These are phyloP conservation scores for Tipula vernalis DNA, from an alignment of 2,888 invertebrate species.

Conservation along the genomic window DNA sequence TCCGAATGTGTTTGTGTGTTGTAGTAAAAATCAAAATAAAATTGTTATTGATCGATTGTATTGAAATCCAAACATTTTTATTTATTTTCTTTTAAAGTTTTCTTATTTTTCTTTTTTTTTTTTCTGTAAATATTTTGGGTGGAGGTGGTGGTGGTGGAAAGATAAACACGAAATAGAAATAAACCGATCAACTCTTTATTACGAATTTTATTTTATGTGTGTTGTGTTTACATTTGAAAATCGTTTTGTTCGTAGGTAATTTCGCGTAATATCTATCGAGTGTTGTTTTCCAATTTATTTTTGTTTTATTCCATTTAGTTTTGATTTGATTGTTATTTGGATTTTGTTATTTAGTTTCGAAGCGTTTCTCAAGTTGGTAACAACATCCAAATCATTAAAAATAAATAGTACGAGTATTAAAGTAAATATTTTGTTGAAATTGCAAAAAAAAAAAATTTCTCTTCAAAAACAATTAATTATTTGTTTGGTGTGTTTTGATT, in stretches of 20 bases:
- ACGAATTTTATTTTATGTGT: neutral
- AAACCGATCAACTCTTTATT: neutral
- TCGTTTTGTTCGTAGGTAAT: neutral
- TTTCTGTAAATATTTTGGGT: neutral
- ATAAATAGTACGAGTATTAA: too few relatives aligned
- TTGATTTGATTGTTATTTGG: neutral
- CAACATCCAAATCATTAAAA: neutral
- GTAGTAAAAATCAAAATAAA: neutral
- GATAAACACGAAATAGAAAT: neutral
- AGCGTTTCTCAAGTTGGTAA: neutral
- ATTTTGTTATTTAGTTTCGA: neutral
- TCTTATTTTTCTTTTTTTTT: neutral
- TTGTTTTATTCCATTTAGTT: neutral
- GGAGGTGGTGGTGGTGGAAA: neutral
- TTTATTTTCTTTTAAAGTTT: neutral
- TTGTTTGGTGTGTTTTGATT: neutral
- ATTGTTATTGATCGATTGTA: neutral
- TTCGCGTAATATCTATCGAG: neutral
- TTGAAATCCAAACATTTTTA: neutral
- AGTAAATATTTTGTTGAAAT: neutral
- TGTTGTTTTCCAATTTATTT: neutral
- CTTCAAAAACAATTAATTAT: neutral
- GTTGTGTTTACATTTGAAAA: neutral
- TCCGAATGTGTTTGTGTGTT: neutral
- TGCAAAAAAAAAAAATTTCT: neutral